Conservation (phyloP, 2,888 invertebrate species). For the Pristionchus entomophagus region DNA sequence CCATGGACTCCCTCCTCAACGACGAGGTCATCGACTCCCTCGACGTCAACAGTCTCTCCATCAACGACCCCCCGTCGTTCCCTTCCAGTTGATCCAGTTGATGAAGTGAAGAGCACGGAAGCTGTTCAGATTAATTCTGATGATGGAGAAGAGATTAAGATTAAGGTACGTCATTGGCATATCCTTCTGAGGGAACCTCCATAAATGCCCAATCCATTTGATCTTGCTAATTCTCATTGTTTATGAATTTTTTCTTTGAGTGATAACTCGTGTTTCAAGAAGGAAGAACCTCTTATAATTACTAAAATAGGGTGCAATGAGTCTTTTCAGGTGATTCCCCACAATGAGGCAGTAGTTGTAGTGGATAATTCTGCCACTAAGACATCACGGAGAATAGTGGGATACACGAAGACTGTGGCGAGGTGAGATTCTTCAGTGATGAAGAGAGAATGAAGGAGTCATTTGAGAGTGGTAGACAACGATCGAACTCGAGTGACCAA, state of each 20-base stretch:
- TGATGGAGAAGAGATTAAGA: not conserved
- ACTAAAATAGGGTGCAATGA: not conserved
- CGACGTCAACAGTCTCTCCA: not conserved
- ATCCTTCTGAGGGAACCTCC: too few relatives aligned
- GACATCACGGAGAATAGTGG: not conserved
- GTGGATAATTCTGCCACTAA: not conserved
- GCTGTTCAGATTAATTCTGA: slow-evolving; percentile 33
- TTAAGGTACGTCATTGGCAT: too few relatives aligned
- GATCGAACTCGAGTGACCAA: not conserved
- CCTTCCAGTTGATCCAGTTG: slow-evolving; percentile 31
- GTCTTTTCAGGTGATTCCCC: slow-evolving; percentile 8
- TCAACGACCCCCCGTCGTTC: not conserved
- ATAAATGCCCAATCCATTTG: too few relatives aligned
- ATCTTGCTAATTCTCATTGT: too few relatives aligned
- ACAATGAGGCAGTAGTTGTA: slow-evolving; percentile 3
- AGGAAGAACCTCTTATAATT: too few relatives aligned
- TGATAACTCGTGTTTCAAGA: not conserved
- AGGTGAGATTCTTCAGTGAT: not conserved
- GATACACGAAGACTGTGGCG: not conserved
- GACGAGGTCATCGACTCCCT: not conserved
- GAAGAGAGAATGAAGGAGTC: not conserved
- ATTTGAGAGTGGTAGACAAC: slow-evolving; percentile 7
- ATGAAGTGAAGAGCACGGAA: slow-evolving; percentile 43
- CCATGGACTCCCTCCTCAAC: not conserved
- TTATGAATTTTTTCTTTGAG: too few relatives aligned